These are phyloP conservation scores for Monopterus albus DNA, from an alignment of 2,113 vertebrate species.

Conservation along the genomic window DNA sequence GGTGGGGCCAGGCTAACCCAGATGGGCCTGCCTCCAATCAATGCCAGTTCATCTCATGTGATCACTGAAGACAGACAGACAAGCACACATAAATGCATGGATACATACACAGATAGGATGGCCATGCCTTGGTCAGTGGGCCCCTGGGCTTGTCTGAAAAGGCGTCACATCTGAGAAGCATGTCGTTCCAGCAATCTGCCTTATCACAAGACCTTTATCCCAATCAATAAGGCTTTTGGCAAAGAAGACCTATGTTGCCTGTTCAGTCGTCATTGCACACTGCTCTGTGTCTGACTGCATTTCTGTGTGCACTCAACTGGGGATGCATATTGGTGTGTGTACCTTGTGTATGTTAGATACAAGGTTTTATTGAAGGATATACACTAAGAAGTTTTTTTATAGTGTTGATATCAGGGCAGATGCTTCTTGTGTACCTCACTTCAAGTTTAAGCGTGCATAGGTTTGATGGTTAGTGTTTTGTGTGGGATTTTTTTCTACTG, in stretches of 20 bases:
- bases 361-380: slow-evolving; percentile 24
- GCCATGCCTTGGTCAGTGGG: slow-evolving; percentile 69
- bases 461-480: slow-evolving; percentile 6
- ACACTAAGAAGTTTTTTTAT: slow-evolving; percentile 10
- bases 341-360: slow-evolving; percentile 35
- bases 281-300: not conserved
- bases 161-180: slow-evolving; percentile 78
- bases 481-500: too few species aligned
- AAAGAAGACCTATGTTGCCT: slow-evolving; percentile 56
- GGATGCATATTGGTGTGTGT: slow-evolving; percentile 38
- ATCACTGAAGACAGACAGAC: slow-evolving; percentile 60
- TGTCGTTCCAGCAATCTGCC: slow-evolving; percentile 82
- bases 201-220: slow-evolving; percentile 82
- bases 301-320: slow-evolving; percentile 35
- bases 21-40: slow-evolving; percentile 67
- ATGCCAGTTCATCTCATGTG: slow-evolving; percentile 67
- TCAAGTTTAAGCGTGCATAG: too few species aligned
- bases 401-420: slow-evolving; percentile 17
- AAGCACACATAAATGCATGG: slow-evolving; percentile 40
- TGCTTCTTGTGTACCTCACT: too few species aligned
- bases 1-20: slow-evolving; percentile 54
- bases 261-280: slow-evolving; percentile 39
- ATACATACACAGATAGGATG: slow-evolving; percentile 46
- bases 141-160: slow-evolving; percentile 73
- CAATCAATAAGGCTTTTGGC: slow-evolving; percentile 80